Conservation (phyloP, 2,888 invertebrate genomes). For the Phrixothrix hirtus region DNA sequence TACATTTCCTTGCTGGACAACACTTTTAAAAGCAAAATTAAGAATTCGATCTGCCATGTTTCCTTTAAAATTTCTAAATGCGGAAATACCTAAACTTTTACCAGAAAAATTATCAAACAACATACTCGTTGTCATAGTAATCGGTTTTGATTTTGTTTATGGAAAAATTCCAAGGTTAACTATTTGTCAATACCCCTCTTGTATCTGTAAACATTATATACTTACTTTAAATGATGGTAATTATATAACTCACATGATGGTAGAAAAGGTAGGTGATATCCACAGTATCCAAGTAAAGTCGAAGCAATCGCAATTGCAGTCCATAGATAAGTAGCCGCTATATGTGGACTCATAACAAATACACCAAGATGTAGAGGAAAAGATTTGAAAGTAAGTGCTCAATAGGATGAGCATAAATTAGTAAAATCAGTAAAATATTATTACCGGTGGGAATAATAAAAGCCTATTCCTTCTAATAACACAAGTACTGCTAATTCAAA, state of each 20-base stretch:
- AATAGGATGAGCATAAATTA: conserved; percentile 79
- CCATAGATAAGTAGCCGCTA: conserved; percentile 80
- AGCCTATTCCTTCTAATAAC: conserved; percentile 77
- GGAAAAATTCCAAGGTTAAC: too few relatives aligned
- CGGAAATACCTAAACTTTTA: too few relatives aligned
- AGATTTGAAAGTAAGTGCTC: conserved; percentile 78
- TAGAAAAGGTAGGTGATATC: conserved; percentile 64
- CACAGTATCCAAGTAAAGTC: conserved; percentile 81
- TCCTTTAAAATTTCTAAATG: too few relatives aligned
- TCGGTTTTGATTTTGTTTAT: too few relatives aligned
- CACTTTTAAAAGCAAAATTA: too few relatives aligned
- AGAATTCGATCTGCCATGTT: too few relatives aligned
- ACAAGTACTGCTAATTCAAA: conserved; percentile 74
- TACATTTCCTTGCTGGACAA: too few relatives aligned
- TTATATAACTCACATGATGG: conserved; percentile 81
- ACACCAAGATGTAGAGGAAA: conserved; percentile 75
- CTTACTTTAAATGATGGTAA: conserved; percentile 82
- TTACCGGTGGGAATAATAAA: conserved; percentile 83
- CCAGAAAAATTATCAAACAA: too few relatives aligned
- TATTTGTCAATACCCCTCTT: too few relatives aligned
- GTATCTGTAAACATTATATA: too few relatives aligned
- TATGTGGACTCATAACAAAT: conserved; percentile 72
- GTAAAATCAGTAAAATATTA: too few relatives aligned
- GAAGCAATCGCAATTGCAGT: conserved; percentile 75
- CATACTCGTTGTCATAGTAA: too few relatives aligned